phyloP scores from a whole-genome alignment of 1,140 invertebrate species.

The Polypedilum pembai region DNA sequence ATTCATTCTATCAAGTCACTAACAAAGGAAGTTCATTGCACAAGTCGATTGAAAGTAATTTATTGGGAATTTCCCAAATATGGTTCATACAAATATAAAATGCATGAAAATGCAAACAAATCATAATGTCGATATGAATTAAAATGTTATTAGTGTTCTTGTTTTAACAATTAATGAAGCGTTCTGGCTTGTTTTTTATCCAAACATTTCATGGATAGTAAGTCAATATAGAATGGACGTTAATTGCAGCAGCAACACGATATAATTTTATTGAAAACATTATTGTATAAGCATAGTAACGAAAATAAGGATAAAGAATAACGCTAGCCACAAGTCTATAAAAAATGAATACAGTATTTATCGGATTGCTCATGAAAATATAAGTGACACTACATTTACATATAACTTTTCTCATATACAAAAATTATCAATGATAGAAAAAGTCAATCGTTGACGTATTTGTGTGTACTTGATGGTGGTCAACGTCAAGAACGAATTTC shows the following conservation, averaged over 20 bases:
- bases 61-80: no score
- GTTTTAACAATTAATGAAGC: neutral
- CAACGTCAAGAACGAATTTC: neutral
- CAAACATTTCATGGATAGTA: neutral
- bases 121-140: no score
- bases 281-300: neutral
- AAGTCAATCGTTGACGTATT: neutral
- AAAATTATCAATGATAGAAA: no score
- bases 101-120: no score
- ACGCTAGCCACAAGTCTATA: neutral
- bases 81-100: no score
- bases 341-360: neutral
- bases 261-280: neutral
- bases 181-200: neutral
- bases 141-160: no score
- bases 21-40: slow-evolving; percentile 15
- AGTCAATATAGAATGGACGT: neutral
- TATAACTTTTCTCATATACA: no score
- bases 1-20: neutral
- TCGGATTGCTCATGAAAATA: no score
- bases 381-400: no score
- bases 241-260: slow-evolving; percentile 16
- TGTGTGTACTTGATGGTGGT: neutral
- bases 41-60: neutral
- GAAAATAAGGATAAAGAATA: no score